Evolutionary conservation across 2,797 vertebrate species (phyloP).

Genomic region (Denticeps clupeoides): DNA sequence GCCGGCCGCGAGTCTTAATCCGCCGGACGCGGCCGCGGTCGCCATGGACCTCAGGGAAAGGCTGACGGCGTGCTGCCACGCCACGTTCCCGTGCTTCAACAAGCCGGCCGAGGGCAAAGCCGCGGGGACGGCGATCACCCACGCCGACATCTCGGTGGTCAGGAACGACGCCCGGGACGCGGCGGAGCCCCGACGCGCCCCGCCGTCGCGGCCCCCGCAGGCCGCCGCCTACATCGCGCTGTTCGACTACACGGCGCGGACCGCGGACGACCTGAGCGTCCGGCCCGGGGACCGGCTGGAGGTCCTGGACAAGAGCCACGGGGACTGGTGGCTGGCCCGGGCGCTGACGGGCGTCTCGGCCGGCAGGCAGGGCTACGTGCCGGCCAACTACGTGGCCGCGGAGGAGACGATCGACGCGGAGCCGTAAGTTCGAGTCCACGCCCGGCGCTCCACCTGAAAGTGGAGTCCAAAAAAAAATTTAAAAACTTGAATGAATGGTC

Average conservation of each 20-base stretch:
- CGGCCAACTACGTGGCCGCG: conserved; percentile 81
- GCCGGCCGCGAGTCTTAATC: too few relatives aligned
- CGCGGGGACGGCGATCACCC: neutral
- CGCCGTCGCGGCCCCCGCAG: too few relatives aligned
- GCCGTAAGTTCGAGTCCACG: too few relatives aligned
- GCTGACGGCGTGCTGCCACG: conserved; percentile 3
- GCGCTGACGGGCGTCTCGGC: conserved; percentile 46
- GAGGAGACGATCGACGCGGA: conserved; percentile 76
- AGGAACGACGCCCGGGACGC: too few relatives aligned
- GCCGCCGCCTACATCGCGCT: conserved; percentile 74
- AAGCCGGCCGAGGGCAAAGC: too few relatives aligned
- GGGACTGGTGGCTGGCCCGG: conserved; percentile 79
- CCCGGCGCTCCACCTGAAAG: too few relatives aligned
- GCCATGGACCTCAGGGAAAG: too few relatives aligned
- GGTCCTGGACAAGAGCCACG: conserved; percentile 48
- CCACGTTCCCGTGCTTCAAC: neutral
- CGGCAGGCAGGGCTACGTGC: conserved; percentile 70
- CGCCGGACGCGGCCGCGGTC: too few relatives aligned
- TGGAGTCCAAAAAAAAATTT: too few relatives aligned
- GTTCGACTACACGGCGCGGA: conserved; percentile 77
- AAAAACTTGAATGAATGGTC: too few relatives aligned
- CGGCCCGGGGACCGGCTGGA: conserved; percentile 66
- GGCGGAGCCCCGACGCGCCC: too few relatives aligned
- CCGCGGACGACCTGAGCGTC: conserved; percentile 79
- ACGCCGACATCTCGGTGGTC: neutral